Conservation (phyloP, 2,888 invertebrate genomes). For the Leucoma salicis region DNA sequence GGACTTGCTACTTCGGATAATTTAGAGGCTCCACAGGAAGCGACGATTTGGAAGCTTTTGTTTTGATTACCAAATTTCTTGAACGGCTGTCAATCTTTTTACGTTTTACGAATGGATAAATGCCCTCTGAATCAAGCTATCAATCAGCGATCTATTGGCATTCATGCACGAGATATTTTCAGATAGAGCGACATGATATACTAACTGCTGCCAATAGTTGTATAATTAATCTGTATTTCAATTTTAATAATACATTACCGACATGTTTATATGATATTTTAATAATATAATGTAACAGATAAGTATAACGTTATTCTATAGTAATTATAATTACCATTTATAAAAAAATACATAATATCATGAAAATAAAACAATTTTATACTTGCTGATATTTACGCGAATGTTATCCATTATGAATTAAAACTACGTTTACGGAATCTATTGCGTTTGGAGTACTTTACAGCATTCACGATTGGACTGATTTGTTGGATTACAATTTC, state of each 20-base stretch:
- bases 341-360: too few species aligned
- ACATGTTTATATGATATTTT: too few species aligned
- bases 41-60: slow-evolving; percentile 56
- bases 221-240: slow-evolving; percentile 62
- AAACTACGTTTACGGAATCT: too few species aligned
- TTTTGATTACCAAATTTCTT: slow-evolving; percentile 49
- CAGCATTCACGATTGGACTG: too few species aligned
- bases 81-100: slow-evolving; percentile 48
- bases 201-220: slow-evolving; percentile 68
- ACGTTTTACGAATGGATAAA: slow-evolving; percentile 47
- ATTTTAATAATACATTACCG: slow-evolving; percentile 41
- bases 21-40: slow-evolving; percentile 66
- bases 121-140: slow-evolving; percentile 50
- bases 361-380: too few species aligned
- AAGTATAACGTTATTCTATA: too few species aligned
- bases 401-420: too few species aligned
- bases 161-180: slow-evolving; percentile 66
- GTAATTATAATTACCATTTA: too few species aligned
- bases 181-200: slow-evolving; percentile 59
- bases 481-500: too few species aligned
- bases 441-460: too few species aligned
- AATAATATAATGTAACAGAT: too few species aligned
- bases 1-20: slow-evolving; percentile 54
- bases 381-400: too few species aligned
- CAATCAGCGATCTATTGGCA: slow-evolving; percentile 72